Conservation (phyloP, 2,113 vertebrate species). For the Brachyhypopomus occidentalis region DNA sequence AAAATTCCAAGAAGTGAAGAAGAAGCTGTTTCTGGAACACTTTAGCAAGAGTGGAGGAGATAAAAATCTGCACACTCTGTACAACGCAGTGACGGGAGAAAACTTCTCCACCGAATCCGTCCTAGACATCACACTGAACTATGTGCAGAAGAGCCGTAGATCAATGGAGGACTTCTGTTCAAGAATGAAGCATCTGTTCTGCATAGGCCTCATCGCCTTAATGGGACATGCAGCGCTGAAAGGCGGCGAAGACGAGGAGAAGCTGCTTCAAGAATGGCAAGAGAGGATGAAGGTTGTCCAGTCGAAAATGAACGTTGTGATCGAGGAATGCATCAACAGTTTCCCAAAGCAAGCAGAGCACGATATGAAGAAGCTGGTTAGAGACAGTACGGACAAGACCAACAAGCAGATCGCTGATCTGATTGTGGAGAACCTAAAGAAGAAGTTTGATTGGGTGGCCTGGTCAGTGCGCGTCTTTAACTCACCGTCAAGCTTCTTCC, state of each 20-base stretch:
- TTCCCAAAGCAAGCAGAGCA: slow-evolving; percentile 70
- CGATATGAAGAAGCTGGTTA: slow-evolving; percentile 65
- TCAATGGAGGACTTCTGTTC: slow-evolving; percentile 75
- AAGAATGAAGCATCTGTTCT: slow-evolving; percentile 77
- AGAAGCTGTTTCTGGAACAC: slow-evolving; percentile 75
- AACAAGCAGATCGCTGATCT: slow-evolving; percentile 68
- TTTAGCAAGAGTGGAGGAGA: slow-evolving; percentile 71
- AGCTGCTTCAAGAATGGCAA: slow-evolving; percentile 67
- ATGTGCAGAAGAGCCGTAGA: slow-evolving; percentile 76
- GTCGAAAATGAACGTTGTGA: slow-evolving; percentile 68
- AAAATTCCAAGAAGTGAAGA: slow-evolving; percentile 74
- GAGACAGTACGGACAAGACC: slow-evolving; percentile 57
- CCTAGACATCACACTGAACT: slow-evolving; percentile 74
- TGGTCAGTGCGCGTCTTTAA: slow-evolving; percentile 76
- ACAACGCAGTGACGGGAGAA: slow-evolving; percentile 70
- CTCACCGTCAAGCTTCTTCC: slow-evolving; percentile 59
- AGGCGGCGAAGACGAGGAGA: slow-evolving; percentile 66
- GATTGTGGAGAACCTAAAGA: slow-evolving; percentile 64
- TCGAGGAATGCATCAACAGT: slow-evolving; percentile 73
- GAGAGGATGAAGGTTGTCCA: slow-evolving; percentile 75
- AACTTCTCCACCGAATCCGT: slow-evolving; percentile 72
- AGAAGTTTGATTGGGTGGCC: slow-evolving; percentile 76
- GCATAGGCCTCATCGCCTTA: slow-evolving; percentile 75
- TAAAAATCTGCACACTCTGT: slow-evolving; percentile 75
- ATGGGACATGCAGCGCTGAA: slow-evolving; percentile 73